These are phyloP conservation scores for Halcyon senegalensis DNA, from an alignment of 2,113 vertebrate genomes.

Conservation along the genomic window DNA sequence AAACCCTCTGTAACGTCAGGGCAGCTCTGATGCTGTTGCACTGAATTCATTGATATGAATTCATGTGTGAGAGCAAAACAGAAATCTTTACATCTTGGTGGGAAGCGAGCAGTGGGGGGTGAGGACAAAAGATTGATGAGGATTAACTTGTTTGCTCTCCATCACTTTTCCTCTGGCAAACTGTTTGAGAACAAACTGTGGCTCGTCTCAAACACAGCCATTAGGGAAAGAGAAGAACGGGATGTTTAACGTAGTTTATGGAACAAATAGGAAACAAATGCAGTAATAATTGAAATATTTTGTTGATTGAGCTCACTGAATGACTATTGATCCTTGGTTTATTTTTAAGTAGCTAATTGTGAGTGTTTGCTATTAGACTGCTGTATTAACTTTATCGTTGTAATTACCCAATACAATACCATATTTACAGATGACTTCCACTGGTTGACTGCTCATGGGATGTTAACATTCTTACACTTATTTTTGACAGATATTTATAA, in stretches of 20 bases:
- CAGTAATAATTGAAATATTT: neutral
- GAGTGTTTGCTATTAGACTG: neutral
- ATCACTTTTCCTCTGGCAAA: neutral
- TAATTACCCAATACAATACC: neutral
- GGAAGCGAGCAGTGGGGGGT: neutral
- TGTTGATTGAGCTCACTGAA: neutral
- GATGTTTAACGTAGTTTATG: neutral
- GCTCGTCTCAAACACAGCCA: neutral
- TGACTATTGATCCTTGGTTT: conserved; percentile 6
- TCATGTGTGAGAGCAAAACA: neutral
- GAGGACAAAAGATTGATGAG: neutral
- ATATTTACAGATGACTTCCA: neutral
- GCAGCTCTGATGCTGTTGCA: neutral
- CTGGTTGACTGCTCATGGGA: neutral
- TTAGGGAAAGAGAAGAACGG: neutral
- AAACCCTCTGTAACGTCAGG: neutral
- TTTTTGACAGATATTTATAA: neutral
- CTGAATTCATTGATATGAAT: neutral
- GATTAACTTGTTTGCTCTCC: neutral
- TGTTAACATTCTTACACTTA: neutral
- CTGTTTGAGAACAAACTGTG: neutral
- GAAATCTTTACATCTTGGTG: neutral
- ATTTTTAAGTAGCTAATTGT: neutral
- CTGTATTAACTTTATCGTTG: neutral
- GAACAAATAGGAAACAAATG: neutral